phyloP scores from a whole-genome alignment of 2,888 invertebrate species.

The Hymenopus coronatus region DNA sequence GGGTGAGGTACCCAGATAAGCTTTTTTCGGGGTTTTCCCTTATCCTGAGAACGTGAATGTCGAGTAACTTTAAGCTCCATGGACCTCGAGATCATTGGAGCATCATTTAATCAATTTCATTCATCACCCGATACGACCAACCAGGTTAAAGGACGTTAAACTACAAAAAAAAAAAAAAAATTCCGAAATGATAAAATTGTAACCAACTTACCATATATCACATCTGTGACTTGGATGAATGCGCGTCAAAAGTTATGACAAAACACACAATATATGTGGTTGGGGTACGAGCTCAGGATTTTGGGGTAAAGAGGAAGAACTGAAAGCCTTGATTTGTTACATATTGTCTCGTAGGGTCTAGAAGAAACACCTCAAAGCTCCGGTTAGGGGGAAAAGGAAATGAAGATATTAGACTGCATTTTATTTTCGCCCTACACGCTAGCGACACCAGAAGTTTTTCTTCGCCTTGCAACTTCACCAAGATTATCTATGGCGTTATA shows the following conservation, averaged over 20 bases:
- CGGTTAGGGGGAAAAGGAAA: neutral
- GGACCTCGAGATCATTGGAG: too few species aligned
- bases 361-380: neutral
- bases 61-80: too few species aligned
- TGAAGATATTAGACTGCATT: conserved; percentile 5
- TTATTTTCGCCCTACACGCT: neutral
- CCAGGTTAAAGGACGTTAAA: too few species aligned
- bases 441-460: conserved; percentile 6
- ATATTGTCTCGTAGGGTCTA: neutral
- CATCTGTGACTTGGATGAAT: too few species aligned
- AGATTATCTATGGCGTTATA: conserved; percentile 13
- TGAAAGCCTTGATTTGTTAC: neutral
- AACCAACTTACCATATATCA: too few species aligned
- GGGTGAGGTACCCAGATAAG: too few species aligned
- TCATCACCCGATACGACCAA: too few species aligned
- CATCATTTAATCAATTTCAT: too few species aligned
- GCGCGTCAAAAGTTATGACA: neutral
- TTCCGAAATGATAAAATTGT: too few species aligned
- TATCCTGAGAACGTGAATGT: too few species aligned
- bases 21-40: too few species aligned
- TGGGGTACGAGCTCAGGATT: neutral
- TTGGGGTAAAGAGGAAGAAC: neutral
- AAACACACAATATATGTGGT: neutral
- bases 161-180: too few species aligned
- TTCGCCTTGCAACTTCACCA: neutral